Conservation (phyloP, 2,797 vertebrate genomes). For the Eutrigla gurnardus region DNA sequence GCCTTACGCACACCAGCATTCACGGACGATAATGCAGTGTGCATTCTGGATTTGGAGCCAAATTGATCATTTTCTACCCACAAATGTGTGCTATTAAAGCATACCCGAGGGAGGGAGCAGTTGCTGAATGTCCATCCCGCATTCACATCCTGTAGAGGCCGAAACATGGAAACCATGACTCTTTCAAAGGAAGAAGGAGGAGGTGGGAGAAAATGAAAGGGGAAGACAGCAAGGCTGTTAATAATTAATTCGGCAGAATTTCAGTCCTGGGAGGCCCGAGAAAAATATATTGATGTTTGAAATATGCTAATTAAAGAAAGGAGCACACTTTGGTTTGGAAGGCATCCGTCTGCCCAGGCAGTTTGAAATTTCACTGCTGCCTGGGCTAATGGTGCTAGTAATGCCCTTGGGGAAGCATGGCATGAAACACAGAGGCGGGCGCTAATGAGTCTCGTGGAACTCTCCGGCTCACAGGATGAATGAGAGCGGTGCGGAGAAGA, state of each 20-base stretch:
- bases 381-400: slow-evolving; percentile 86
- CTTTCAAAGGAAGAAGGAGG: slow-evolving; percentile 60
- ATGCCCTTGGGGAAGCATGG: slow-evolving; percentile 84
- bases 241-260: slow-evolving; percentile 79
- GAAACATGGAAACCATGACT: slow-evolving; percentile 59
- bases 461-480: slow-evolving; percentile 69
- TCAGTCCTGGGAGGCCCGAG: slow-evolving; percentile 76
- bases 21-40: slow-evolving; percentile 31
- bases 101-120: slow-evolving; percentile 42
- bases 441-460: slow-evolving; percentile 89
- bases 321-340: slow-evolving; percentile 74
- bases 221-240: slow-evolving; percentile 71
- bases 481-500: slow-evolving; percentile 47
- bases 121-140: slow-evolving; percentile 50
- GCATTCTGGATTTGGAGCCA: slow-evolving; percentile 46
- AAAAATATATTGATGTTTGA: slow-evolving; percentile 83
- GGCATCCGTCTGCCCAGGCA: slow-evolving; percentile 83
- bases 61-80: slow-evolving; percentile 63
- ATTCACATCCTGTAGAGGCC: slow-evolving; percentile 46
- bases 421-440: slow-evolving; percentile 83
- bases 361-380: slow-evolving; percentile 84
- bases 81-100: slow-evolving; percentile 63
- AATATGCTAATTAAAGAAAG: slow-evolving; percentile 83
- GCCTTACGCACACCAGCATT: slow-evolving; percentile 27
- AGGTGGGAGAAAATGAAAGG: slow-evolving; percentile 64